These are phyloP conservation scores for Noturus placidus DNA, from an alignment of 2,113 vertebrate species.

Conservation along the genomic window DNA sequence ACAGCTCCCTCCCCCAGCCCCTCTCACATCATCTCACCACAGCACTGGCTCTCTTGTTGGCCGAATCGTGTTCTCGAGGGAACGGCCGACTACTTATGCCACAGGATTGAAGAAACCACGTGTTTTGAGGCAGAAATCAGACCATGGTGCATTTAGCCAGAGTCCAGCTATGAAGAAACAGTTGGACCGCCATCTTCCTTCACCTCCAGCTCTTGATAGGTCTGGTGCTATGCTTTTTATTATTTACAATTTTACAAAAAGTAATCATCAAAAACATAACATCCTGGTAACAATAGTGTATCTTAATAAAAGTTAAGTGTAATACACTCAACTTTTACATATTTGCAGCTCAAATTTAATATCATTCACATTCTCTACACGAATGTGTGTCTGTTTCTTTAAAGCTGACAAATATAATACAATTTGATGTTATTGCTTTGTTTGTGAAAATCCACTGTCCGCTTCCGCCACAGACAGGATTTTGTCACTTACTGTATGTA, in stretches of 20 bases:
- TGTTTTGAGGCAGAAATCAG: constrained; percentile 93
- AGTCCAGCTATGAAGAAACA: constrained; percentile 98
- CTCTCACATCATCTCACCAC: constrained; percentile 71
- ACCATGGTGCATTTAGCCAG: constrained; percentile 97
- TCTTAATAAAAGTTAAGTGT: background rate
- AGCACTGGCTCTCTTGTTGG: constrained; percentile 84
- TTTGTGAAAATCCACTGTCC: background rate
- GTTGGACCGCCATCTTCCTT: constrained; percentile 93
- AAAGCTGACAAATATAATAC: background rate
- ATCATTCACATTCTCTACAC: background rate
- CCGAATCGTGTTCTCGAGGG: constrained; percentile 92
- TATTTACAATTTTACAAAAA: background rate
- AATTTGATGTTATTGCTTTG: background rate
- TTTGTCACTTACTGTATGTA: background rate
- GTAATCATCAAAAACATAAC: background rate
- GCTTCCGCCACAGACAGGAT: background rate
- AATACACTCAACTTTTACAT: background rate
- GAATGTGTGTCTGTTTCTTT: background rate
- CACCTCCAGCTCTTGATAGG: constrained; percentile 89
- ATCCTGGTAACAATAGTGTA: background rate
- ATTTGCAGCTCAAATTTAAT: background rate
- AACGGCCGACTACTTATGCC: constrained; percentile 81
- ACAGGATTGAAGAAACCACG: constrained; percentile 85
- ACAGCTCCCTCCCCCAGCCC: constrained; percentile 70
- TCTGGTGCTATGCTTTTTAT: background rate